phyloP scores from a whole-genome alignment of 2,797 vertebrate species.

The Characodon lateralis region DNA sequence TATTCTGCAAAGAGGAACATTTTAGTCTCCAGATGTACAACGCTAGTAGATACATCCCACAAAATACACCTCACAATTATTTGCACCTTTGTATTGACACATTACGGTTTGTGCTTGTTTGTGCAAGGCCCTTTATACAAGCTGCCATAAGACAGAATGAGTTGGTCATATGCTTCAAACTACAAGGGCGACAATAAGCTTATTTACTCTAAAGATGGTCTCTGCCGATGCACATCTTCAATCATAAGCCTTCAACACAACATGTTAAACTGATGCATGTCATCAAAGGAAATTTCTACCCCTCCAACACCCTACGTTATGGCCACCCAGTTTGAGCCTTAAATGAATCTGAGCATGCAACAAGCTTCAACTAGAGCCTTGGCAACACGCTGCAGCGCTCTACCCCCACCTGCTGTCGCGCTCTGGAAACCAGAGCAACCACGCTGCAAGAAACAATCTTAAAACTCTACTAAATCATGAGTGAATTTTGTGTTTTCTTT shows the following conservation, averaged over 20 bases:
- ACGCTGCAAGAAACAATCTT: conserved; percentile 27
- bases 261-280: not conserved
- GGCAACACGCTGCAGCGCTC: conserved; percentile 75
- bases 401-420: conserved; percentile 83
- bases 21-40: not conserved
- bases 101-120: not conserved
- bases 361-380: conserved; percentile 39
- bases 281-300: not conserved
- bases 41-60: not conserved
- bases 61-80: not conserved
- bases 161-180: too few relatives aligned
- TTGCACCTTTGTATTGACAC: not conserved
- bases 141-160: not conserved
- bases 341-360: conserved; percentile 17
- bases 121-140: too few relatives aligned
- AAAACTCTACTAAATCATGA: conserved; percentile 3
- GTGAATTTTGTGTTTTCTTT: not conserved
- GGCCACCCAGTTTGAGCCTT: not conserved
- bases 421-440: conserved; percentile 51
- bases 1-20: not conserved
- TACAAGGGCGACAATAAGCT: too few relatives aligned
- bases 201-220: too few relatives aligned
- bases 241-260: not conserved
- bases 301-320: not conserved
- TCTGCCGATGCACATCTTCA: not conserved